A percentile compares a stretch with the other conserved stretches of the same genome.
Evolutionary conservation across 1,140 invertebrate species (phyloP).

Genomic region (Spodoptera frugiperda): DNA sequence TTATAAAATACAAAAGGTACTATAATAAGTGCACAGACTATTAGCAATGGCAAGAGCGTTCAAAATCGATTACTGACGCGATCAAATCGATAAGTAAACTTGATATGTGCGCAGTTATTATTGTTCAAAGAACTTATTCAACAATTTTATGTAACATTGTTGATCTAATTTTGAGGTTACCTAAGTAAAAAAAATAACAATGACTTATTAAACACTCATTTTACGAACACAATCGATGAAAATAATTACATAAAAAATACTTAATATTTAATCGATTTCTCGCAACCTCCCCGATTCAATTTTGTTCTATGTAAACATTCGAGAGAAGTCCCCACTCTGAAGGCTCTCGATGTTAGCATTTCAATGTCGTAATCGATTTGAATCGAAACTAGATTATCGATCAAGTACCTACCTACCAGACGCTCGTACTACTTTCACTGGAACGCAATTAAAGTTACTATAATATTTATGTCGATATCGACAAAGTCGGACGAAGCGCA

Average conservation of each 20-base stretch:
- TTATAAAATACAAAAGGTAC: conserved; percentile 8
- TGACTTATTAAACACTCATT: conserved; percentile 1
- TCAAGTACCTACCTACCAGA: conserved; percentile 23
- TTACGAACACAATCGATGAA: background rate
- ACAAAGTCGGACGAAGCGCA: conserved; percentile 1
- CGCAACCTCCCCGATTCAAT: conserved; percentile 9
- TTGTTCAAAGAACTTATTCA: background rate
- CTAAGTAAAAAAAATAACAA: background rate
- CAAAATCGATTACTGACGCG: conserved; percentile 36
- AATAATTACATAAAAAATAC: conserved; percentile 12
- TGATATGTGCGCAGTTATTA: background rate
- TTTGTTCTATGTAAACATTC: conserved; percentile 45
- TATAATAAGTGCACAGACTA: conserved; percentile 27
- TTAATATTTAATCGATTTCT: conserved; percentile 1
- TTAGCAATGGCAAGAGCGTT: conserved; percentile 39
- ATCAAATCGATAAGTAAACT: conserved; percentile 36
- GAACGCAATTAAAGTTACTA: conserved; percentile 40
- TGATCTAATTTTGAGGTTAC: background rate
- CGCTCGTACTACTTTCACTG: conserved; percentile 42
- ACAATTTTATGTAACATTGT: background rate
- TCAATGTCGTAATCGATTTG: conserved; percentile 48
- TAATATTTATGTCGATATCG: conserved; percentile 27
- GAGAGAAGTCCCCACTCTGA: conserved; percentile 12
- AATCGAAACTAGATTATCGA: conserved; percentile 48
- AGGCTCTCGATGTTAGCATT: conserved; percentile 49